Conservation (phyloP, 2,113 vertebrate genomes). For the Athene cunicularia region DNA sequence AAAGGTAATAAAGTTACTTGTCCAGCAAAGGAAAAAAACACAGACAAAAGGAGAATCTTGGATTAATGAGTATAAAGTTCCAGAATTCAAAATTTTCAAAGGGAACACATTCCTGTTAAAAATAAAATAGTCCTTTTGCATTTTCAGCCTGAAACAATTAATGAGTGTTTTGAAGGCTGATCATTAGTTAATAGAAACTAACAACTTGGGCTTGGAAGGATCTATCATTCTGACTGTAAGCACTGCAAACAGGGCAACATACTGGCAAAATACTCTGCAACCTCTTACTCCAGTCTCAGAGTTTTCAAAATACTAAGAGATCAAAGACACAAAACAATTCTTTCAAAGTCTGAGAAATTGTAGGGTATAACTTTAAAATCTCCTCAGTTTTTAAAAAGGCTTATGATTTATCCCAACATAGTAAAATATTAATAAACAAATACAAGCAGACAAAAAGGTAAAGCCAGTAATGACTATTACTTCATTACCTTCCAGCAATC, state of each 20-base stretch:
- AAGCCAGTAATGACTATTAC: background rate
- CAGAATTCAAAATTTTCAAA: background rate
- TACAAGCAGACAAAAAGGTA: background rate
- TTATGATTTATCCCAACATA: background rate
- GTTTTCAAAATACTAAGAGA: background rate
- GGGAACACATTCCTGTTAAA: background rate
- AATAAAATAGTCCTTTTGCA: background rate
- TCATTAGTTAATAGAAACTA: background rate
- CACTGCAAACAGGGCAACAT: background rate
- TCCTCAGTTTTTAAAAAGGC: background rate
- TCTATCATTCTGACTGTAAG: background rate
- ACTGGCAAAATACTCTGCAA: background rate
- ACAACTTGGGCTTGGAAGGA: background rate
- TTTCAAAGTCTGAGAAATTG: background rate
- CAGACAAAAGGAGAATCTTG: background rate
- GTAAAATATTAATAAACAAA: background rate
- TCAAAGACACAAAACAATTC: background rate
- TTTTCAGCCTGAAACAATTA: background rate
- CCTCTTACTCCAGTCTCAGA: background rate
- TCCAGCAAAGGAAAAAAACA: background rate
- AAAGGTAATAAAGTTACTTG: slow-evolving; percentile 21
- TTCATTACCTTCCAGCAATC: background rate
- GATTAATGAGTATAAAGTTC: background rate
- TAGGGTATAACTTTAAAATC: background rate
- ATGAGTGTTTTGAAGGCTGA: background rate